A percentile compares a stretch with the other conserved stretches of the same genome.
Evolutionary conservation across 2,797 vertebrate genomes (phyloP).

Genomic region (Typhlichthys subterraneus): DNA sequence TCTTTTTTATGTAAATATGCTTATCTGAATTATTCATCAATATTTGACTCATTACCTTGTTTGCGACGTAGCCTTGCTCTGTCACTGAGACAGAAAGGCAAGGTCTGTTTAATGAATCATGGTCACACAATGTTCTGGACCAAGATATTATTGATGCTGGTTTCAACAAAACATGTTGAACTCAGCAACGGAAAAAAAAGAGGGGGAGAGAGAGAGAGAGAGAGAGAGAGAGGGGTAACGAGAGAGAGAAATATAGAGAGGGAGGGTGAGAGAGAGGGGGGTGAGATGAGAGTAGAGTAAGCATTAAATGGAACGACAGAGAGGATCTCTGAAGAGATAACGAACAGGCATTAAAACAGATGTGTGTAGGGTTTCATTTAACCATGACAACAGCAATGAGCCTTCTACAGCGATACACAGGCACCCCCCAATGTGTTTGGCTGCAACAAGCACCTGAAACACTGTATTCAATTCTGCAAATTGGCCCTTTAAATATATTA

Average conservation of each 20-base stretch:
- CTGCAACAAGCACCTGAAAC: no score
- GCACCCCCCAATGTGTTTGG: neutral
- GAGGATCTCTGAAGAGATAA: constrained; percentile 25
- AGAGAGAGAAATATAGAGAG: neutral
- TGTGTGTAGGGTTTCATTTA: constrained; percentile 60
- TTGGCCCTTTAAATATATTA: no score
- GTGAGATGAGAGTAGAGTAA: constrained; percentile 9
- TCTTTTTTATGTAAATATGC: constrained; percentile 5
- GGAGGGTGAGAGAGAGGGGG: neutral
- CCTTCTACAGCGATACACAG: constrained; percentile 22
- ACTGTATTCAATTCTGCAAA: no score
- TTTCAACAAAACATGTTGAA: constrained; percentile 44
- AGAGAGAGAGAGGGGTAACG: neutral
- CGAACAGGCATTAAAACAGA: constrained; percentile 31
- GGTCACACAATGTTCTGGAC: constrained; percentile 38
- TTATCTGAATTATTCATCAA: no score
- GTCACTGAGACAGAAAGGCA: constrained; percentile 25
- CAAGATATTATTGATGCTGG: constrained; percentile 42
- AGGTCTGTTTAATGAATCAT: constrained; percentile 55
- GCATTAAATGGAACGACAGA: constrained; percentile 30
- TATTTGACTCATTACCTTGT: constrained; percentile 23
- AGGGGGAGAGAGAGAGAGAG: neutral
- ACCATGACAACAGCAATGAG: constrained; percentile 56
- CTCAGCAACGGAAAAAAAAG: neutral
- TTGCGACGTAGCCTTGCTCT: constrained; percentile 35